Evolutionary conservation across 2,113 vertebrate genomes (phyloP).

Genomic region (Cacatua alba): DNA sequence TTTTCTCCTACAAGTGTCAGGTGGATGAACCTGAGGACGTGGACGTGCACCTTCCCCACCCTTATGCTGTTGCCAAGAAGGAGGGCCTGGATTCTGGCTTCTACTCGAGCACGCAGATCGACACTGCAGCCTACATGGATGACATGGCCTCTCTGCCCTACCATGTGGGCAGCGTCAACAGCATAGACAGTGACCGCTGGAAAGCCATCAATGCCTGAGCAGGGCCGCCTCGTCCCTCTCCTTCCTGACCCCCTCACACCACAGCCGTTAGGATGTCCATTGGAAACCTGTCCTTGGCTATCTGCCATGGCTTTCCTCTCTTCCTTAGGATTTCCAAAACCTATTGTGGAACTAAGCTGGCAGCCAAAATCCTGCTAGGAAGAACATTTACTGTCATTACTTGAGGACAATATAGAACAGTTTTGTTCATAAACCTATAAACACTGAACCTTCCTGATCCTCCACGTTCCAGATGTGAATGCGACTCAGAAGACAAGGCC

Average conservation of each 20-base stretch:
- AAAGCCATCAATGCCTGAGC: conserved; percentile 86
- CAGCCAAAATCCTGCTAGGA: not conserved
- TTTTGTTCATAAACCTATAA: conserved; percentile 13
- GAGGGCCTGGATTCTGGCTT: conserved; percentile 83
- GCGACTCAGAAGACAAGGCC: not conserved
- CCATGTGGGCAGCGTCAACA: conserved; percentile 88
- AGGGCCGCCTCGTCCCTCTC: not conserved
- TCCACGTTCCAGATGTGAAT: not conserved
- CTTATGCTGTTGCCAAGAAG: conserved; percentile 84
- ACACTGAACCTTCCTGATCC: conserved; percentile 6
- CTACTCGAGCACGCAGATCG: conserved; percentile 95
- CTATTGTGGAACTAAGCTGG: not conserved
- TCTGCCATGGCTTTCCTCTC: not conserved
- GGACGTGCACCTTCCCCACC: conserved; percentile 92
- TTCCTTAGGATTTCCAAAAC: conserved; percentile 36
- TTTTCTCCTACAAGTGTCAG: conserved; percentile 99
- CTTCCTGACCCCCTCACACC: not conserved
- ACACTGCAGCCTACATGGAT: conserved; percentile 89
- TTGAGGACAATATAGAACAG: not conserved
- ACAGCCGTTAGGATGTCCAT: not conserved
- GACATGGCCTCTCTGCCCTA: conserved; percentile 91
- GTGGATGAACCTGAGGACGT: conserved; percentile 93
- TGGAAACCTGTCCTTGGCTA: not conserved
- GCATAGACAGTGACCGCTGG: conserved; percentile 93
- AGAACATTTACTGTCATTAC: not conserved